A percentile compares a stretch with the other conserved stretches of the same genome.
Conservation (phyloP, 1,140 invertebrate genomes). For the Meteorus sp. region DNA sequence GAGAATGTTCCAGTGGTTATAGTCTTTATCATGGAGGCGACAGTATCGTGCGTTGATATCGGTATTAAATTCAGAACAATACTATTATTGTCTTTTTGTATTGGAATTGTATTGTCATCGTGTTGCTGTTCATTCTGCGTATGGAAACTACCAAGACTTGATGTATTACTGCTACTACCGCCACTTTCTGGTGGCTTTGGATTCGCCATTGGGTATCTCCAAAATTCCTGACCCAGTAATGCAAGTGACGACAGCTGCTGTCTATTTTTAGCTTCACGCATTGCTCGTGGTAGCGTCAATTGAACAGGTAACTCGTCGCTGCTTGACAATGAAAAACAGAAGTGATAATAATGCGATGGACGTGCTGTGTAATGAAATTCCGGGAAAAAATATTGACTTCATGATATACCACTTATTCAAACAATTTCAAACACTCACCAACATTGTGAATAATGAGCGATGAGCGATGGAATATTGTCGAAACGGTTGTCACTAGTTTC, state of each 20-base stretch:
- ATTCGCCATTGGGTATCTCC: conserved; percentile 83
- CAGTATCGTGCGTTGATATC: conserved; percentile 56
- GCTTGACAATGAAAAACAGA: conserved; percentile 34
- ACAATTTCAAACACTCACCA: conserved; percentile 76
- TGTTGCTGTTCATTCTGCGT: conserved; percentile 52
- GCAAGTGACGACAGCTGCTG: conserved; percentile 89
- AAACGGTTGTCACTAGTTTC: conserved; percentile 94
- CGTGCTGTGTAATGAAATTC: too few relatives aligned
- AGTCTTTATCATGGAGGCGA: conserved; percentile 31
- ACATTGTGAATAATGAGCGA: conserved; percentile 91
- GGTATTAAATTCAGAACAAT: conserved; percentile 78
- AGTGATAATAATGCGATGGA: conserved; percentile 39
- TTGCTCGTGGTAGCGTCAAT: conserved; percentile 79
- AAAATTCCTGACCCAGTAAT: conserved; percentile 90
- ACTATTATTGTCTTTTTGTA: conserved; percentile 62
- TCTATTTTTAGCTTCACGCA: conserved; percentile 83
- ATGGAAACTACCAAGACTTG: conserved; percentile 55
- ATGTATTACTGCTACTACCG: conserved; percentile 55
- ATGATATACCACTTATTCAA: too few relatives aligned
- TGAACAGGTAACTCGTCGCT: conserved; percentile 93
- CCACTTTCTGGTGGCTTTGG: conserved; percentile 60
- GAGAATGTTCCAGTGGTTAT: conserved; percentile 45
- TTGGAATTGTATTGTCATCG: conserved; percentile 46
- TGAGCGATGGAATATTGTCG: conserved; percentile 85
- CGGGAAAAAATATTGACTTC: too few relatives aligned